Evolutionary conservation across 2,113 vertebrate genomes (phyloP), one percentile per base, ranked within the genome.

Genomic region (Phyllostomus discolor): DNA sequence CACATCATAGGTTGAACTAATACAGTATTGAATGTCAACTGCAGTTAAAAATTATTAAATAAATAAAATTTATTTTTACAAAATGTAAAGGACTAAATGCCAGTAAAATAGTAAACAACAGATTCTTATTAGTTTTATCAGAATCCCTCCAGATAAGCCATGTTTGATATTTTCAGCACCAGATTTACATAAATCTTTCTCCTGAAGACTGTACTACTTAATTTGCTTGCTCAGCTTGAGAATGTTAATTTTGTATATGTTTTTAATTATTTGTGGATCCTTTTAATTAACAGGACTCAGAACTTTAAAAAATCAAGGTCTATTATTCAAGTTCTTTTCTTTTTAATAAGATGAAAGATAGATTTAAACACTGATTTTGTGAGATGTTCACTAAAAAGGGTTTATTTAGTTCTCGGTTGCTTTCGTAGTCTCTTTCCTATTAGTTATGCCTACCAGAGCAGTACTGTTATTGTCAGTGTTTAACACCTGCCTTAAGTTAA

Each of bases 191-290:
- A 35, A 59, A 20, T 54, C 17, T 38, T 24, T 84, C 41, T 20
- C 41, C 43, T 28, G 10, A 73, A 79, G 59, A 66, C 26, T 48
- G 0, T 15, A 31, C 88, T 82, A 59, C 43, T 59, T 90, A 70
- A 80, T 95, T 87, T 89, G 50, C 57, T 52, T 70, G 28, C 20
- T 93, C 50, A 79, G 33, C 24, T 59, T 97, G 62, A 83, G 31
- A 78, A 43, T 59, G 86, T 75, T 97, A 70, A 46, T 96, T 96
- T 66, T 14, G 59, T 84, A 48, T 94, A 78, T 95, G 26, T 90
- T 75, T 64, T 69, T 64, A 94, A 31, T 5, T 1, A 2, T 33
- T 12, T 64, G 70, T 50, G 80, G 66, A 59, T 17, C 26, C 89
- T 97, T 90, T 85, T 78, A 92, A 75, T 78, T 67, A 73, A 93